Evolutionary conservation across 2,797 vertebrate species (phyloP), one percentile per base, ranked within the genome.

Genomic region (Nannoperca australis): DNA sequence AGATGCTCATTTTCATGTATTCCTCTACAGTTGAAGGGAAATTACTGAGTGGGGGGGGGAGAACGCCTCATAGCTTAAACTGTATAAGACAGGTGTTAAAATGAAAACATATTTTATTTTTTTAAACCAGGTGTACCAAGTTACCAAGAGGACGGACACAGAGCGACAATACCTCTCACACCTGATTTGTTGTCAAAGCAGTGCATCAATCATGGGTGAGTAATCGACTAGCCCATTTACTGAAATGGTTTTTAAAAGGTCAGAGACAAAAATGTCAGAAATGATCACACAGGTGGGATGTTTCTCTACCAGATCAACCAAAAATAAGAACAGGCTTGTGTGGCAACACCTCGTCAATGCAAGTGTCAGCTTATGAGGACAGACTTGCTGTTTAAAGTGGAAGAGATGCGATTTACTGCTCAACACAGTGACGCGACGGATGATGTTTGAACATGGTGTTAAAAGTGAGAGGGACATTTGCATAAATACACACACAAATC

Each of bases 1-100:
- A 64, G 22, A 71, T 24, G 10, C 22, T 66, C 20, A 59, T 76
- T 68, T 53, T 22, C 11, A 42, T 14, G 18, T 73, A 27, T 77
- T 53, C 30, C 49, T 50, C 32, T 50, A 24, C 27, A 45, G 36
- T 36, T 56, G 55, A 61, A 64, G 34, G 12, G 15, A 59, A 65
- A 62, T 40, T 4, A 53, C 2, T 3, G 38, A 24, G 27, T 13
- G 22, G 20, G 20, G 42, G 42, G 22, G 11, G 9, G 11, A 24
- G 27, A 65, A 66, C 1, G 3, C 24, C 1, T 69, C 38, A 27
- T 71, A 5, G 27, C 60, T 50, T 40, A 45, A 27, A 67, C 38
- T 36, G 7, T 42, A 40, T 17, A 32, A 22, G 12, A 36, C 11
- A 34, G 7, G 72, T 64, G 58, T 56, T 42, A 60, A 45, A 17